Conservation (phyloP, 2,797 vertebrate species). For the Eurystomus glaucurus region DNA sequence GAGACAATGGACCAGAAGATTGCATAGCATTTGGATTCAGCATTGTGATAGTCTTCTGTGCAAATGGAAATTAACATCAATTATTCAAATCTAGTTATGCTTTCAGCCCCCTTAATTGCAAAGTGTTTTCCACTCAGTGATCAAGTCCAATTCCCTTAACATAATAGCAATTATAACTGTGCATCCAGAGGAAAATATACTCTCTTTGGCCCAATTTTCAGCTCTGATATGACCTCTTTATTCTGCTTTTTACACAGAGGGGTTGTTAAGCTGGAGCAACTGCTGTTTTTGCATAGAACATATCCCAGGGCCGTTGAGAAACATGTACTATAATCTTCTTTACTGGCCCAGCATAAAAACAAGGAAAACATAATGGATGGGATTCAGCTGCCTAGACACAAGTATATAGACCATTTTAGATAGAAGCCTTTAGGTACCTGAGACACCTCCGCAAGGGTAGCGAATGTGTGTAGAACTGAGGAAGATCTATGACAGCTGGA, state of each 20-base stretch:
- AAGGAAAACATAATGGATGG: background rate
- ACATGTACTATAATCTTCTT: background rate
- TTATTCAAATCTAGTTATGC: conserved; percentile 63
- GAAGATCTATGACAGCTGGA: background rate
- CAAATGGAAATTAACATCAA: conserved; percentile 68
- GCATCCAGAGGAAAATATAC: conserved; percentile 56
- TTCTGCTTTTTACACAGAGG: conserved; percentile 10
- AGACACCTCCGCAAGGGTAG: background rate
- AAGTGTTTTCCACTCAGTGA: conserved; percentile 63
- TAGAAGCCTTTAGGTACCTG: background rate
- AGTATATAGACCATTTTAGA: background rate
- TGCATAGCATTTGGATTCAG: conserved; percentile 52
- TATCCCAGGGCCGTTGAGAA: background rate
- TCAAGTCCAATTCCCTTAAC: conserved; percentile 65
- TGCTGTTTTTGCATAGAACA: background rate
- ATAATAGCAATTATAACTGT: conserved; percentile 73
- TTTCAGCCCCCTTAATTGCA: conserved; percentile 68
- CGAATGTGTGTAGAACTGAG: background rate
- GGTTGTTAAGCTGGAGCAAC: background rate
- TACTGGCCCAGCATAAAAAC: background rate
- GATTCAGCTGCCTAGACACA: background rate
- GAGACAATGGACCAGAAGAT: conserved; percentile 47
- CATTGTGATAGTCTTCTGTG: conserved; percentile 25
- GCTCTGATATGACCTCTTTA: conserved; percentile 35
- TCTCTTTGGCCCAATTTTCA: conserved; percentile 58